Evolutionary conservation across 2,797 vertebrate genomes (phyloP).

Genomic region (Anableps anableps): DNA sequence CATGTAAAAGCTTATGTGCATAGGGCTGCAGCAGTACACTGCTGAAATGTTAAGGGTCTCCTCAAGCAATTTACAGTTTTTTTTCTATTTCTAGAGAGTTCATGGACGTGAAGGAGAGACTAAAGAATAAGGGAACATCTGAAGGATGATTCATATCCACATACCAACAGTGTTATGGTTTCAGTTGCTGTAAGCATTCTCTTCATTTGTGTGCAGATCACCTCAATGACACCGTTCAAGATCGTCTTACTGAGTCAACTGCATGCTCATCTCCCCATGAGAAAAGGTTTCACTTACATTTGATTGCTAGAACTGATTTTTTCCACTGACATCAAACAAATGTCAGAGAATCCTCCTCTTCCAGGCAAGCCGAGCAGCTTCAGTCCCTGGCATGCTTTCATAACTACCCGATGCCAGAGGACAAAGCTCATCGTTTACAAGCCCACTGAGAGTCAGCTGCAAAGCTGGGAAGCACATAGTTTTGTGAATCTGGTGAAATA

Average conservation of each 20-base stretch:
- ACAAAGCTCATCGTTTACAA: background rate
- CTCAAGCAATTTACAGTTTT: background rate
- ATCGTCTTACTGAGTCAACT: background rate
- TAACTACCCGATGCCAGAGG: background rate
- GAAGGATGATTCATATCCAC: background rate
- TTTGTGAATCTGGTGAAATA: background rate
- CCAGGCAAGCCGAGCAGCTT: too few species aligned
- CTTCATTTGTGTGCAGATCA: background rate
- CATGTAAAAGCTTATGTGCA: background rate
- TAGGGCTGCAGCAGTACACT: background rate
- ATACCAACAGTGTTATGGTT: background rate
- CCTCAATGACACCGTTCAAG: background rate
- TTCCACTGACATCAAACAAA: background rate
- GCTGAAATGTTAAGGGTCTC: background rate
- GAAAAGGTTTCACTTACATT: background rate
- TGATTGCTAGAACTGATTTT: background rate
- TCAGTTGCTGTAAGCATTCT: background rate
- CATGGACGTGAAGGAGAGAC: background rate
- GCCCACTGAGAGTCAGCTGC: background rate
- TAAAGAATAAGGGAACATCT: background rate
- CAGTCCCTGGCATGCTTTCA: background rate
- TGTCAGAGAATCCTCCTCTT: background rate
- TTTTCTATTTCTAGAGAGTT: background rate
- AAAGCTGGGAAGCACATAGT: background rate
- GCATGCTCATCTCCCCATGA: background rate